Conservation (phyloP, 2,888 invertebrate genomes). For the Erannis defoliaria region DNA sequence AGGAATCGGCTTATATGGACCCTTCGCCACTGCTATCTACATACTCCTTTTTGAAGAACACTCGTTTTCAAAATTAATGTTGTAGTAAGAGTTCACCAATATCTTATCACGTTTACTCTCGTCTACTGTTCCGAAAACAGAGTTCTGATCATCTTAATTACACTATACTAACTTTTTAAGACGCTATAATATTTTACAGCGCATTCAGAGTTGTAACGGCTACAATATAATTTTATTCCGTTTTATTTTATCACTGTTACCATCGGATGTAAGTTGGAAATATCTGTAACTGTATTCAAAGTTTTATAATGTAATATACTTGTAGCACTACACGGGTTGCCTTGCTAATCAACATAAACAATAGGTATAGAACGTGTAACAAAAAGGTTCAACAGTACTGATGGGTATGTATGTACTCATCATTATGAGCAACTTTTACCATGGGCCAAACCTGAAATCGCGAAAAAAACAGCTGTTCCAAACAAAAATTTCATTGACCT, state of each 20-base stretch:
- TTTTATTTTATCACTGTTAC: conserved; percentile 32
- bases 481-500: no score
- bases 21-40: no score
- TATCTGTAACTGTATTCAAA: conserved; percentile 7
- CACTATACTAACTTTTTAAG: conserved; percentile 28
- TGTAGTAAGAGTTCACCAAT: not conserved
- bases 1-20: no score
- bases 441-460: no score
- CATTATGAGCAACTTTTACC: no score
- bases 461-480: no score
- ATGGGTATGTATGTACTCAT: no score
- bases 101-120: not conserved
- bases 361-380: no score
- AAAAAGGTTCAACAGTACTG: no score
- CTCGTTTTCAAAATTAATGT: not conserved
- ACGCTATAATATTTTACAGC: conserved; percentile 33
- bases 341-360: no score
- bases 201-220: conserved; percentile 24
- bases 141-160: conserved; percentile 26
- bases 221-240: conserved; percentile 26
- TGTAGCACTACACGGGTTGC: not conserved
- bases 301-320: not conserved
- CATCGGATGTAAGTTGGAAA: conserved; percentile 26
- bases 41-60: no score
- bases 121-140: conserved; percentile 17